Conservation (phyloP, 1,140 invertebrate species). For the Brachionus angularis region DNA sequence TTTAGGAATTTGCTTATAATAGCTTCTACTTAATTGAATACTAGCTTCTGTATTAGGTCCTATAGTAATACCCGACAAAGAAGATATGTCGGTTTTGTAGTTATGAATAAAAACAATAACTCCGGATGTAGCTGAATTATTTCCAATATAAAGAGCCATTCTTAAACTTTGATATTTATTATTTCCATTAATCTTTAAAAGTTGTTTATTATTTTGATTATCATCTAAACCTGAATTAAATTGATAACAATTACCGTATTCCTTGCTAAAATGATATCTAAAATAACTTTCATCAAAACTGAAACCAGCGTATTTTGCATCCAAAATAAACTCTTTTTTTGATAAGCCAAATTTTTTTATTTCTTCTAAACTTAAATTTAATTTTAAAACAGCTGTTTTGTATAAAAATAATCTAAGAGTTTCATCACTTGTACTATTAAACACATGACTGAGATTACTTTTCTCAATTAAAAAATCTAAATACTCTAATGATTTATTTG, state of each 20-base stretch:
- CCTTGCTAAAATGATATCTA: not conserved
- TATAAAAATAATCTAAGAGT: not conserved
- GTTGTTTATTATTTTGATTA: not conserved
- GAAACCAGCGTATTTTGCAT: not conserved
- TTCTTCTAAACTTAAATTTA: not conserved
- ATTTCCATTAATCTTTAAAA: not conserved
- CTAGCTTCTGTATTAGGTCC: not conserved
- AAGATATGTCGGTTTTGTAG: not conserved
- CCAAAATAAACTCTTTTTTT: not conserved
- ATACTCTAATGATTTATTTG: not conserved
- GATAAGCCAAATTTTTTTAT: slow-evolving; percentile 1
- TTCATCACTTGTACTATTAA: not conserved
- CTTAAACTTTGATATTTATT: not conserved
- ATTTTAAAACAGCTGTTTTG: not conserved
- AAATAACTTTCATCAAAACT: not conserved
- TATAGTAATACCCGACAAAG: not conserved
- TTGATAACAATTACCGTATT: slow-evolving; percentile 24
- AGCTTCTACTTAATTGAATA: not conserved
- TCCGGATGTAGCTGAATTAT: not conserved
- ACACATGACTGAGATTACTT: not conserved
- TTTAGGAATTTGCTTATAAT: not conserved
- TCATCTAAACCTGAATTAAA: not conserved
- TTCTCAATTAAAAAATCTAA: not conserved
- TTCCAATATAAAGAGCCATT: not conserved
- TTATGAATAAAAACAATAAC: slow-evolving; percentile 2